phyloP scores from a whole-genome alignment of 92 coral and sea anemone species.

The Isaurus tuberculatus region DNA sequence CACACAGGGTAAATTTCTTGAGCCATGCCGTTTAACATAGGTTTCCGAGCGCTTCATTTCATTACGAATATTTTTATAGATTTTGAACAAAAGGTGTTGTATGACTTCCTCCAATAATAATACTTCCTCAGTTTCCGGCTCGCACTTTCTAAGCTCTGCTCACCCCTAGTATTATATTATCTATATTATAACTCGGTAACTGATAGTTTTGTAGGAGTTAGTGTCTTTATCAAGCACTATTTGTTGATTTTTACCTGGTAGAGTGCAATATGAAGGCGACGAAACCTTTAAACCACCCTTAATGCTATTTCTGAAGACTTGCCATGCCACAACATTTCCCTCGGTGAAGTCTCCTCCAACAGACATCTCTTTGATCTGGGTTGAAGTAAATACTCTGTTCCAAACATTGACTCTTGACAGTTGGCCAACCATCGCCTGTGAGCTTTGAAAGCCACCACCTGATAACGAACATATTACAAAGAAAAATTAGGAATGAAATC shows the following conservation, averaged over 20 bases:
- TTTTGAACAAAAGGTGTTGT: no score
- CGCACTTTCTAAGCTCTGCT: no score
- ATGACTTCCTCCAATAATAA: no score
- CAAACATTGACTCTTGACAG: conserved; percentile 24
- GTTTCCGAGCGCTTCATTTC: no score
- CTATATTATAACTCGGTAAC: no score
- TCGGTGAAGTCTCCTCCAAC: conserved; percentile 16
- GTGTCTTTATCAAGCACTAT: no score
- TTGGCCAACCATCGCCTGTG: not conserved
- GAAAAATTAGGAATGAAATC: not conserved
- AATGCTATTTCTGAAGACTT: not conserved
- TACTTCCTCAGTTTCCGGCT: no score
- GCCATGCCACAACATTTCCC: conserved; percentile 26
- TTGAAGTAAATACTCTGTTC: not conserved
- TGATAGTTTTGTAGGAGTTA: no score
- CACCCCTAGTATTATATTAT: no score
- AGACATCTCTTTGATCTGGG: not conserved
- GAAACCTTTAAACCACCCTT: not conserved
- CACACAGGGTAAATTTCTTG: no score
- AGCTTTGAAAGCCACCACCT: conserved; percentile 23
- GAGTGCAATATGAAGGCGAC: conserved; percentile 4
- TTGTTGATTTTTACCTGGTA: conserved; percentile 5
- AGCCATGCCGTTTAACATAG: no score
- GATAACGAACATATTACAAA: not conserved
- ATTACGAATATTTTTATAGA: no score